phyloP scores from a whole-genome alignment of 1,140 invertebrate species.

The Heterodera carotae region DNA sequence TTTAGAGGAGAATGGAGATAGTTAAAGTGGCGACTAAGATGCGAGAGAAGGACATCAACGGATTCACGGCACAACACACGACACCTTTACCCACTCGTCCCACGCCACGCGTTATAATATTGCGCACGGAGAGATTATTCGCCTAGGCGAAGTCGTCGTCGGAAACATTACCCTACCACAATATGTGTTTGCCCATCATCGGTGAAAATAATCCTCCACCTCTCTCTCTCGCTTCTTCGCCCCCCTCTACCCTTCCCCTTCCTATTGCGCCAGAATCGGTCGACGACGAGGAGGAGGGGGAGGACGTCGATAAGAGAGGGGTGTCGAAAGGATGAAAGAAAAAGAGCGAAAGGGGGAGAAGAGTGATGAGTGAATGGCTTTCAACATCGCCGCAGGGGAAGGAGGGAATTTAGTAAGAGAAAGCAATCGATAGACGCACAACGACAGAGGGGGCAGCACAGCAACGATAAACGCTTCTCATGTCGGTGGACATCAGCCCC shows the following conservation, averaged over 20 bases:
- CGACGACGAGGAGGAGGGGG: too few relatives aligned
- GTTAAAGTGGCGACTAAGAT: background rate
- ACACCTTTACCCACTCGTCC: too few relatives aligned
- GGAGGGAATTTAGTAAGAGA: background rate
- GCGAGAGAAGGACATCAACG: background rate
- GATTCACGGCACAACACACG: background rate
- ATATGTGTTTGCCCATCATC: background rate
- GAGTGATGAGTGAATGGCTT: background rate
- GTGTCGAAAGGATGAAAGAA: too few relatives aligned
- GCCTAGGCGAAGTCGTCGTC: background rate
- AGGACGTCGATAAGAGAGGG: too few relatives aligned
- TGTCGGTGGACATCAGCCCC: background rate
- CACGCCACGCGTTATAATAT: background rate
- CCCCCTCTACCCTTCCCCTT: background rate
- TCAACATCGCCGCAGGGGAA: background rate
- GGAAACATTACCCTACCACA: background rate
- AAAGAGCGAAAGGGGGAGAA: background rate
- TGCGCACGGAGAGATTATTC: background rate
- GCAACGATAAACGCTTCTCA: background rate
- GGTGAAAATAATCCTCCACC: background rate
- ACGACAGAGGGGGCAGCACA: too few relatives aligned
- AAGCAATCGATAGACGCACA: background rate
- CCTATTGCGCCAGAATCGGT: background rate
- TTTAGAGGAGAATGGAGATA: too few relatives aligned
- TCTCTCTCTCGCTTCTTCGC: background rate